Evolutionary conservation across 2,888 invertebrate genomes (phyloP).

Genomic region (Electrophaes corylata): DNA sequence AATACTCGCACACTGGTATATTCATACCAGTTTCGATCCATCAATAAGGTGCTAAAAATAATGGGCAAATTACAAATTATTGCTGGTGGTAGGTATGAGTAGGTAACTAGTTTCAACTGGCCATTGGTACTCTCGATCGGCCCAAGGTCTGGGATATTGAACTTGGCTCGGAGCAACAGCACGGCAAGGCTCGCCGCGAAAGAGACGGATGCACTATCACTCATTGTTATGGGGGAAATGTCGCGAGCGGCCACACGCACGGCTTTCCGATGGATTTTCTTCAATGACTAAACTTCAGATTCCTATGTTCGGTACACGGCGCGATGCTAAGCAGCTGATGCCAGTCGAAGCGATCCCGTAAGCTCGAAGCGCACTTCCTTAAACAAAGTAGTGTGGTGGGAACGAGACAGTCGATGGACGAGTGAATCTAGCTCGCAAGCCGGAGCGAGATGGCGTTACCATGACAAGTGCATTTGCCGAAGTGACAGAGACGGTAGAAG

Average conservation of each 20-base stretch:
- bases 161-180: slow-evolving; percentile 77
- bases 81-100: slow-evolving; percentile 70
- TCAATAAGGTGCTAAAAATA: slow-evolving; percentile 65
- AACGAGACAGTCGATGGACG: slow-evolving; percentile 42
- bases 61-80: slow-evolving; percentile 66
- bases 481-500: slow-evolving; percentile 62
- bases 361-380: slow-evolving; percentile 70
- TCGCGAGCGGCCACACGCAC: slow-evolving; percentile 73
- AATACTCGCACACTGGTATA: slow-evolving; percentile 35
- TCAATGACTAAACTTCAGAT: slow-evolving; percentile 62
- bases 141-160: slow-evolving; percentile 83
- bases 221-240: slow-evolving; percentile 80
- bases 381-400: slow-evolving; percentile 57
- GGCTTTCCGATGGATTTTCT: slow-evolving; percentile 57
- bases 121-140: slow-evolving; percentile 71
- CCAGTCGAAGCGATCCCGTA: slow-evolving; percentile 63
- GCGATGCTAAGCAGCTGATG: slow-evolving; percentile 67
- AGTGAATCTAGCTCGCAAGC: slow-evolving; percentile 24
- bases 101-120: slow-evolving; percentile 77
- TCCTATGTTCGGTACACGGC: slow-evolving; percentile 66
- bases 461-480: slow-evolving; percentile 61
- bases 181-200: slow-evolving; percentile 74
- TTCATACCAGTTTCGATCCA: slow-evolving; percentile 49
- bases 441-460: slow-evolving; percentile 48
- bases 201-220: slow-evolving; percentile 79